Evolutionary conservation across 2,113 vertebrate species (phyloP).

Genomic region (Heptranchias perlo): DNA sequence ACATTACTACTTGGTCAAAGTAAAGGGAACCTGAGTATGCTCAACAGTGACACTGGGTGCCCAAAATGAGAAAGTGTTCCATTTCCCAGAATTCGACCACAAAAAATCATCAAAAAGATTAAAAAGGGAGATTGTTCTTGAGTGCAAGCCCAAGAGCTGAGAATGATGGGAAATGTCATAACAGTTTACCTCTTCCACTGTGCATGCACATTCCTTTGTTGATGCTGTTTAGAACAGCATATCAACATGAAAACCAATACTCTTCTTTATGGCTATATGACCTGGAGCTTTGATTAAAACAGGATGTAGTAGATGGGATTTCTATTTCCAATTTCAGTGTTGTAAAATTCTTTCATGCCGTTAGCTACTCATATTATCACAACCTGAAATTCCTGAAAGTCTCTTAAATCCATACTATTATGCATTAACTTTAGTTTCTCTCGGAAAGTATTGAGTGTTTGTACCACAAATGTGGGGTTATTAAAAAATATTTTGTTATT

Average conservation of each 20-base stretch:
- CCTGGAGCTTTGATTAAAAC: conserved; percentile 6
- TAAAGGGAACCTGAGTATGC: background rate
- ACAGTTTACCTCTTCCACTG: background rate
- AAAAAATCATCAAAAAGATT: background rate
- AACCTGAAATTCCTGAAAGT: background rate
- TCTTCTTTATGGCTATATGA: background rate
- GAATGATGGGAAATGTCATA: background rate
- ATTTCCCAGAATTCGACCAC: background rate
- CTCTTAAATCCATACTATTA: background rate
- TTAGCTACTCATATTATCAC: background rate
- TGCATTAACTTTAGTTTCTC: background rate
- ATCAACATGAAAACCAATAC: conserved; percentile 27
- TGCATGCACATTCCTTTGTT: background rate
- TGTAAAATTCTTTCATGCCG: background rate
- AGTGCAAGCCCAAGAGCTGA: background rate
- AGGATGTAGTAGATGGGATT: background rate
- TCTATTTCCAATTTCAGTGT: background rate
- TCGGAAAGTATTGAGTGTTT: background rate
- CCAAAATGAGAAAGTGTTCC: background rate
- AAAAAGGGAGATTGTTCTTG: background rate
- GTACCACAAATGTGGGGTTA: background rate
- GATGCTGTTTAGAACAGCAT: background rate
- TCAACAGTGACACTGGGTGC: background rate
- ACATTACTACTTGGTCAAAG: background rate
- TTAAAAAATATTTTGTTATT: background rate